Percentiles rank a stretch among this genome's conserved stretches.
Conservation (phyloP, 2,113 vertebrate genomes). For the Origma solitaria region DNA sequence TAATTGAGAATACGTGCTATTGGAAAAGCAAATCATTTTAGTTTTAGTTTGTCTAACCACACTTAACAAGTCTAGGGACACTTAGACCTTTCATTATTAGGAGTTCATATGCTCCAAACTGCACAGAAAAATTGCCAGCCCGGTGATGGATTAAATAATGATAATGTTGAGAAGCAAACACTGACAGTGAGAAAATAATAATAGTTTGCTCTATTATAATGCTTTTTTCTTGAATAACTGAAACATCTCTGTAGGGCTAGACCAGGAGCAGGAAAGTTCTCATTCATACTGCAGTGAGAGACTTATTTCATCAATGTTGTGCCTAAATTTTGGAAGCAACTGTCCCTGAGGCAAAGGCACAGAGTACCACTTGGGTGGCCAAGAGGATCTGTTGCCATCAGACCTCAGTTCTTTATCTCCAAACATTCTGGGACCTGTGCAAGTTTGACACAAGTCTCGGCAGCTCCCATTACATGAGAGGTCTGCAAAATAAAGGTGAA, state of each 20-base stretch:
- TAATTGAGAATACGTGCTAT: constrained; percentile 48
- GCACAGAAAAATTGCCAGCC: neutral
- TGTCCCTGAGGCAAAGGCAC: neutral
- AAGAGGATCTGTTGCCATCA: neutral
- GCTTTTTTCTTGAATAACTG: neutral
- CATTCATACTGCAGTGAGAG: neutral
- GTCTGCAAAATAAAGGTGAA: neutral
- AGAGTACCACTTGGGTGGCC: neutral
- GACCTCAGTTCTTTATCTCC: neutral
- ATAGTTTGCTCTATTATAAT: neutral
- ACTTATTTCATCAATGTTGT: neutral
- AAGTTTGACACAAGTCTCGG: neutral
- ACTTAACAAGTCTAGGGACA: constrained; percentile 48
- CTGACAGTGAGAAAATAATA: constrained; percentile 22
- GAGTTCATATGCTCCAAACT: constrained; percentile 50
- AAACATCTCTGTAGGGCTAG: neutral
- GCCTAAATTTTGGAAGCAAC: neutral
- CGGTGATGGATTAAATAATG: constrained; percentile 45
- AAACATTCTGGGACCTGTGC: neutral
- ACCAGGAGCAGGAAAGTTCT: neutral
- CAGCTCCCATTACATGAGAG: neutral
- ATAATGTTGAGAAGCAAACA: constrained; percentile 39
- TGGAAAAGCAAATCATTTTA: constrained; percentile 46
- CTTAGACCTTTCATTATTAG: constrained; percentile 59
- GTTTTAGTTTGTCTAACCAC: constrained; percentile 50